Conservation (phyloP, 2,113 vertebrate species). For the Centropristis striata region DNA sequence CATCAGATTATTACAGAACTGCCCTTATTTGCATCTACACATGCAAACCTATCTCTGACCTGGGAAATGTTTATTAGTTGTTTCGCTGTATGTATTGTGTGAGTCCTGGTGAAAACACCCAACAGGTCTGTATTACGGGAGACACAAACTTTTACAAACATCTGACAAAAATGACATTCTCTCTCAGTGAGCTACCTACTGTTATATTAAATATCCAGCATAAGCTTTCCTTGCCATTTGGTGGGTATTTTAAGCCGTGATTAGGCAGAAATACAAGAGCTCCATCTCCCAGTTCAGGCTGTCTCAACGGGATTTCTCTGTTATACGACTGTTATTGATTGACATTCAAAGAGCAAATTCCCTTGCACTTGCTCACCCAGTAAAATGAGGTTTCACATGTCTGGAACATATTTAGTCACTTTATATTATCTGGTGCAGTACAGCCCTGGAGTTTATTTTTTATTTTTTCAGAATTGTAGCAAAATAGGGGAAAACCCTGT, state of each 20-base stretch:
- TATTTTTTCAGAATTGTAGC: background rate
- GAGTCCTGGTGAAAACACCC: background rate
- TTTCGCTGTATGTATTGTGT: background rate
- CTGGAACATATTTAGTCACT: too few relatives aligned
- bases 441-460: conserved; percentile 8
- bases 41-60: background rate
- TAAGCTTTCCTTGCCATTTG: background rate
- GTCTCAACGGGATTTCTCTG: conserved; percentile 20
- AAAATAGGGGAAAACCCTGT: conserved; percentile 5
- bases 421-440: conserved; percentile 25
- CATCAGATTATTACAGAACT: background rate
- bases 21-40: background rate
- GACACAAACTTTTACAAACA: background rate
- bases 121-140: background rate
- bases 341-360: conserved; percentile 30
- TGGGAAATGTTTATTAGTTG: background rate
- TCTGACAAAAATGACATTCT: background rate
- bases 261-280: conserved; percentile 20
- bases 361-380: conserved; percentile 10
- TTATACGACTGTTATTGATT: conserved; percentile 29
- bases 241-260: conserved; percentile 9
- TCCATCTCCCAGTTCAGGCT: background rate
- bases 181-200: background rate
- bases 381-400: conserved; percentile 16
- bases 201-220: conserved; percentile 12